phyloP scores from a whole-genome alignment of 35 echinoderm and acorn worm genomes.

The Anneissia japonica region DNA sequence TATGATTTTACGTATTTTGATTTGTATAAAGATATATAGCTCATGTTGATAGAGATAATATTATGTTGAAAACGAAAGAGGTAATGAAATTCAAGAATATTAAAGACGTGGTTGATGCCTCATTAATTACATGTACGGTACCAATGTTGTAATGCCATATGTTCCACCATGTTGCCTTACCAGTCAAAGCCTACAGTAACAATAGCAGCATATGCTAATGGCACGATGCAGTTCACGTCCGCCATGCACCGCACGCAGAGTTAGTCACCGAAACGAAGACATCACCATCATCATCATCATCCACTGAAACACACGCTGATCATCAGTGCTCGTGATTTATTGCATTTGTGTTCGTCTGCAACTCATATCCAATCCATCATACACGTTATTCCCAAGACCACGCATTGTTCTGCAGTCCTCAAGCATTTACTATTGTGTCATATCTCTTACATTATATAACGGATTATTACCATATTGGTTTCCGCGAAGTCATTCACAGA shows the following conservation, averaged over 20 bases:
- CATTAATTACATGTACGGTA: background rate
- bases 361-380: background rate
- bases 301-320: background rate
- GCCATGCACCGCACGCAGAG: background rate
- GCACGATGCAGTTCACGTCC: background rate
- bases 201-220: background rate
- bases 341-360: background rate
- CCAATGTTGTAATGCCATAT: background rate
- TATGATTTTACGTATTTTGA: too few relatives aligned
- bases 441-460: too few relatives aligned
- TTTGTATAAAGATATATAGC: too few relatives aligned
- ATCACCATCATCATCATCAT: background rate
- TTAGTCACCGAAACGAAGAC: conserved; percentile 1
- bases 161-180: background rate
- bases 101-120: background rate
- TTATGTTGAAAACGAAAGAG: background rate
- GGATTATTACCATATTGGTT: too few relatives aligned
- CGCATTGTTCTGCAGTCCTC: background rate
- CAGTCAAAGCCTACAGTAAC: background rate
- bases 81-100: background rate
- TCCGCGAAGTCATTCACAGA: too few relatives aligned
- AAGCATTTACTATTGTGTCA: too few relatives aligned
- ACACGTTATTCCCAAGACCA: background rate
- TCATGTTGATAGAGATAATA: background rate
- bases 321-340: background rate